A percentile compares a stretch with the other conserved stretches of the same genome.
Evolutionary conservation across 2,113 vertebrate species (phyloP).

Genomic region (Diadophis punctatus): DNA sequence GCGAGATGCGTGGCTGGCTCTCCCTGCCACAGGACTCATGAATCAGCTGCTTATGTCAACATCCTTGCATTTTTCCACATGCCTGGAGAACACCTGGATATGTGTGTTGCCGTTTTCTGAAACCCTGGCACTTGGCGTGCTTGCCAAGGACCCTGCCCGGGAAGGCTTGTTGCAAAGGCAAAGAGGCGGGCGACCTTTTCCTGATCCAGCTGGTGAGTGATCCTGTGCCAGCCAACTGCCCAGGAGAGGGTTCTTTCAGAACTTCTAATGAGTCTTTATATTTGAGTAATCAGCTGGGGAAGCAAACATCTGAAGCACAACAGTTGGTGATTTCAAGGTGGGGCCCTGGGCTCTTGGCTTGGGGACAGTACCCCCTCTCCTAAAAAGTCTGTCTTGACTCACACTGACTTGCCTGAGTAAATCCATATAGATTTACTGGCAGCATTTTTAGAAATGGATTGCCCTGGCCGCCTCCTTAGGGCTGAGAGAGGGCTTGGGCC

Average conservation of each 20-base stretch:
- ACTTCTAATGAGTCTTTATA: background rate
- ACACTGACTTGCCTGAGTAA: too few species aligned
- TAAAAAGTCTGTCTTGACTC: background rate
- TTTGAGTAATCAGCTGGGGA: background rate
- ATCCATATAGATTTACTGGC: too few species aligned
- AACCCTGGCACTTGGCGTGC: background rate
- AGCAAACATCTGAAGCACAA: background rate
- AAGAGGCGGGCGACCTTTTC: background rate
- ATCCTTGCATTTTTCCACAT: background rate
- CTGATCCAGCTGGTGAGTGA: background rate
- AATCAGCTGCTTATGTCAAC: constrained; percentile 15
- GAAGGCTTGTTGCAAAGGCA: background rate
- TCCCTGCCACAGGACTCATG: constrained; percentile 3
- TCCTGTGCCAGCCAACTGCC: background rate
- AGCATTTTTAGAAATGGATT: too few species aligned
- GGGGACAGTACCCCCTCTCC: background rate
- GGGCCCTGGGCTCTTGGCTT: background rate
- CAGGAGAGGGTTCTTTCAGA: background rate
- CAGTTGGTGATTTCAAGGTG: background rate
- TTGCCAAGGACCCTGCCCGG: background rate
- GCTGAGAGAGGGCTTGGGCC: too few species aligned
- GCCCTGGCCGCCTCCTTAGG: too few species aligned
- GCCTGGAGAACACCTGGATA: background rate
- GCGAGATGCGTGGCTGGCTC: background rate
- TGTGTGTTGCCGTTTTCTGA: background rate